Base-by-base conservation (phyloP, 1,140 invertebrate genomes). In the Aphis gossypii region DNA sequence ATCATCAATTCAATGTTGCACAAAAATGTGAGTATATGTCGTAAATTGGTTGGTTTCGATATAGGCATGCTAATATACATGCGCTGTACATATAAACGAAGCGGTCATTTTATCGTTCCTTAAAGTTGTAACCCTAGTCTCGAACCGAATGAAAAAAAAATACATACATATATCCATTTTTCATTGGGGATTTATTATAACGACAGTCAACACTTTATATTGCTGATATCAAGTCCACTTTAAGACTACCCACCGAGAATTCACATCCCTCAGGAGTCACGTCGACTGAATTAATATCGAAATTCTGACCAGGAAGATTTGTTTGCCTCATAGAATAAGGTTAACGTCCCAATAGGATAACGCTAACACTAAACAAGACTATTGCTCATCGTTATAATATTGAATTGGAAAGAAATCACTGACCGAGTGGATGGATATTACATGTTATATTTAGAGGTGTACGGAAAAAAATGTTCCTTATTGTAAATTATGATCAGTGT, bases 1-100 rank as follows among this genome's bases (percentile, higher is more conserved):
- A 88, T 51, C 86, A 48, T 20, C 30, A 35, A 46, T 88, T 51
- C 25, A 48, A 51, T 88, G 46, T 51, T n/a, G 14, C 14, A 30
- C n/a, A 46, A 88, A 88, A 88, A 88, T 38, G 30, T 88, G 86
- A 88, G 14, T 88, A 5, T 25, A 51, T 9, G 86, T 88, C 46
- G 44, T 51, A 48, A 88, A 88, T 88, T 88, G 14, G 44, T n/a
- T 30, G 30, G n/a, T 88, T 88, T 88, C 30, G 14, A 51, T 20
- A 88, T 14, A 35, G 44, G 8, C n/a, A 38, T 38, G 38, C 82
- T 38, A 38, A 38, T 83, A 83, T 82, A 38, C 35, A 38, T 21
- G 35, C 76, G n/a, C 30, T 21, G 76, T 82, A 68, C 18, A 76
- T 82, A 38, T 38, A 82, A 35, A 82, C 18, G 35, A 20, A 38